Evolutionary conservation across 2,888 invertebrate genomes (phyloP).

Genomic region (Leucophenga maculata): DNA sequence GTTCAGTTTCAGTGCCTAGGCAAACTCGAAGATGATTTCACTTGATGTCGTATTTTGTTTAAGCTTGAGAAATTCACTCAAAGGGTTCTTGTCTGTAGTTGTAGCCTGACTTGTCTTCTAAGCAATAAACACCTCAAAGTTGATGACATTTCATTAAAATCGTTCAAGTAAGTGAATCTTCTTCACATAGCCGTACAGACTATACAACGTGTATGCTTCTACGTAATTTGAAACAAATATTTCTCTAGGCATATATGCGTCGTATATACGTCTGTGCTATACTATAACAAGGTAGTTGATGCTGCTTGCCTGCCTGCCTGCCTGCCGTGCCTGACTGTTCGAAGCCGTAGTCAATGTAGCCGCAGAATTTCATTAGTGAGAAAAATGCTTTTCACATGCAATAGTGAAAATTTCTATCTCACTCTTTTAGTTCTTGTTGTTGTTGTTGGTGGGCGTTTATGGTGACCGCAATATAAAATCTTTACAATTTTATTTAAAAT

Average conservation of each 20-base stretch:
- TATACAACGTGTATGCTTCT: neutral
- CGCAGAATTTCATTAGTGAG: neutral
- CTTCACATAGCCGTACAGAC: neutral
- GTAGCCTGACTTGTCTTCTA: conserved; percentile 47
- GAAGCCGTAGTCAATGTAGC: too few species aligned
- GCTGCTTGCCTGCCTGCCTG: too few species aligned
- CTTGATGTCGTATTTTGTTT: neutral
- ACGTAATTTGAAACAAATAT: neutral
- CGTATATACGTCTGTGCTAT: neutral
- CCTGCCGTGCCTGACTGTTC: too few species aligned
- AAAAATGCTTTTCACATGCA: neutral
- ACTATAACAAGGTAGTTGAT: too few species aligned
- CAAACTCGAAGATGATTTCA: neutral
- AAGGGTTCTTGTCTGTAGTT: neutral
- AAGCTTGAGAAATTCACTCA: conserved; percentile 10
- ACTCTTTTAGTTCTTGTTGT: too few species aligned
- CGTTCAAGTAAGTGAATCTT: conserved; percentile 31
- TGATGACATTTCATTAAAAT: conserved; percentile 69
- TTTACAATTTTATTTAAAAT: too few species aligned
- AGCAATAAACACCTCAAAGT: conserved; percentile 68
- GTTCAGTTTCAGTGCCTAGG: neutral
- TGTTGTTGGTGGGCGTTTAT: too few species aligned
- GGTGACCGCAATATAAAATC: too few species aligned
- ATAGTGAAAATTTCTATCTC: too few species aligned
- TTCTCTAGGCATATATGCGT: neutral